Conservation (phyloP, 2,797 vertebrate species). For the Cetoscarus ocellatus region DNA sequence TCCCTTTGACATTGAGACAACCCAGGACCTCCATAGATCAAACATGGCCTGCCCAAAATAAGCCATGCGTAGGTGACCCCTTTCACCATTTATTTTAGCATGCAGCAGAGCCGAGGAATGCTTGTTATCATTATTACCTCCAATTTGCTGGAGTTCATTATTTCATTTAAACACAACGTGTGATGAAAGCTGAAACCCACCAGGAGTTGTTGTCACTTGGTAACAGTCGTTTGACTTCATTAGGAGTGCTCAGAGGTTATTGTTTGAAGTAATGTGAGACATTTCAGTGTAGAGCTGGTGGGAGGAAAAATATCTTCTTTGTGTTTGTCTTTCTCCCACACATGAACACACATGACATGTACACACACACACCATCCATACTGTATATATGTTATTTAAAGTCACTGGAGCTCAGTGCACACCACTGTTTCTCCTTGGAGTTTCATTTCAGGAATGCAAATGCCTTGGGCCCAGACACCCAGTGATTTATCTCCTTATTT, state of each 20-base stretch:
- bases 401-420: constrained; percentile 65
- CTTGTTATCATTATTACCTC: constrained; percentile 62
- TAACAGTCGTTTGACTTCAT: constrained; percentile 48
- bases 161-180: constrained; percentile 39
- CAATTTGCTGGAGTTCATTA: constrained; percentile 50
- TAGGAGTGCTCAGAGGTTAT: constrained; percentile 25
- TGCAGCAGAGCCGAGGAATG: constrained; percentile 25
- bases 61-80: constrained; percentile 71
- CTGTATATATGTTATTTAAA: constrained; percentile 68
- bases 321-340: constrained; percentile 20
- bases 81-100: constrained; percentile 56
- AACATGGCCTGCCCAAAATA: constrained; percentile 73
- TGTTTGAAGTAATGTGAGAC: constrained; percentile 40
- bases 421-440: constrained; percentile 79
- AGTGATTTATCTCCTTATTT: constrained; percentile 88
- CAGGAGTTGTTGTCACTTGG: constrained; percentile 45
- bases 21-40: constrained; percentile 82
- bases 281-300: constrained; percentile 33
- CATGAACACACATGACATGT: constrained; percentile 30
- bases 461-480: constrained; percentile 83
- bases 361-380: constrained; percentile 21
- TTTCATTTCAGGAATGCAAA: constrained; percentile 88
- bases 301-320: constrained; percentile 34
- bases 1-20: constrained; percentile 79
- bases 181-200: constrained; percentile 44